phyloP scores from a whole-genome alignment of 2,797 vertebrate species.

The Morus bassanus region DNA sequence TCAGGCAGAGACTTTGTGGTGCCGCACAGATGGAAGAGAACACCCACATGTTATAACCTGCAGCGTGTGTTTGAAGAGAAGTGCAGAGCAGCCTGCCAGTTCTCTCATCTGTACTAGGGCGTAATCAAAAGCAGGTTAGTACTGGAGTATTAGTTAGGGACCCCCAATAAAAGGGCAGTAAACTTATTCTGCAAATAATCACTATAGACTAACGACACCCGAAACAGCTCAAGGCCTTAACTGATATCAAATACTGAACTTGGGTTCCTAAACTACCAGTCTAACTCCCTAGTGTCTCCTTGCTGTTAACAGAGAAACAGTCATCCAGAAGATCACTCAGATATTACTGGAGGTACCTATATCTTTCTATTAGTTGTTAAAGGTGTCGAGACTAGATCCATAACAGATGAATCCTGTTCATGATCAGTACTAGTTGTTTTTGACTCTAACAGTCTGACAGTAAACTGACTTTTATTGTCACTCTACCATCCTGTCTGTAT shows the following conservation, averaged over 20 bases:
- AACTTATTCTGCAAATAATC: background rate
- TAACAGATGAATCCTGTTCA: background rate
- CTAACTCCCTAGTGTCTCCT: background rate
- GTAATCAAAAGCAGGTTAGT: background rate
- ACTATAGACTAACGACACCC: background rate
- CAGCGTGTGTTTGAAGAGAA: background rate
- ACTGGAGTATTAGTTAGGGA: background rate
- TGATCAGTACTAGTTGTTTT: background rate
- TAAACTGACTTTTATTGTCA: background rate
- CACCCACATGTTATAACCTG: background rate
- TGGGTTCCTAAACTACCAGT: background rate
- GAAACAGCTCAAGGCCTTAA: background rate
- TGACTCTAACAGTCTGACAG: no score
- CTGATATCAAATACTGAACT: background rate
- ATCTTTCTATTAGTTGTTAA: background rate
- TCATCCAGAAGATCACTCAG: background rate
- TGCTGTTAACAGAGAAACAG: background rate
- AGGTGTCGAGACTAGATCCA: background rate
- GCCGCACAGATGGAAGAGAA: background rate
- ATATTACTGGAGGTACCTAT: background rate
- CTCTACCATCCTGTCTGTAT: background rate
- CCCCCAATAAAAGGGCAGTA: background rate
- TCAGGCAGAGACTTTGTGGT: background rate
- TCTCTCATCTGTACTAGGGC: background rate
- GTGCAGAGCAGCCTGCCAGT: background rate